phyloP scores from a whole-genome alignment of 2,888 invertebrate genomes.

The Caenorhabditis becei region DNA sequence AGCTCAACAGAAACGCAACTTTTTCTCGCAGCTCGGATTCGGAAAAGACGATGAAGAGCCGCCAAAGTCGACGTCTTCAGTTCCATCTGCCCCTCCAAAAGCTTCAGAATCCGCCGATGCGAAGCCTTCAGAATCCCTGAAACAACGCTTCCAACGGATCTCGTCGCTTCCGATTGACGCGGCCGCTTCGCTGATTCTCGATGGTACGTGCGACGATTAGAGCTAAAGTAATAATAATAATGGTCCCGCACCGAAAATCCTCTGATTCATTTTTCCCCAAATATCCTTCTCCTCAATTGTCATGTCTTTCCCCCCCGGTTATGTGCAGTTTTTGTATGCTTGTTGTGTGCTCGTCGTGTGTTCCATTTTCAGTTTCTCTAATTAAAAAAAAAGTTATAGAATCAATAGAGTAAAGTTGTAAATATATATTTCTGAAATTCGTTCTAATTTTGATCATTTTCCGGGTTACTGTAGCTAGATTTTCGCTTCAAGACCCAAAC shows the following conservation, averaged over 20 bases:
- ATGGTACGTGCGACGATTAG: constrained; percentile 61
- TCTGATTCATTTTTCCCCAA: not conserved
- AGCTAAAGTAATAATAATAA: no score
- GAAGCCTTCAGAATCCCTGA: constrained; percentile 20
- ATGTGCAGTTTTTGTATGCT: not conserved
- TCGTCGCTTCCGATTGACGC: constrained; percentile 72
- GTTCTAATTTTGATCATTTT: no score
- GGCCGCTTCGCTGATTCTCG: constrained; percentile 64
- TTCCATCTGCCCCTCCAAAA: no score
- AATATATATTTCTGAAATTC: no score
- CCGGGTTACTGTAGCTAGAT: no score
- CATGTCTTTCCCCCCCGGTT: not conserved
- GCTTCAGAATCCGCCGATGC: not conserved
- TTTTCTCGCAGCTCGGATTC: constrained; percentile 47
- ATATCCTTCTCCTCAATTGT: no score
- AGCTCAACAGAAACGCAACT: constrained; percentile 49
- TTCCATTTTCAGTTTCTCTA: no score
- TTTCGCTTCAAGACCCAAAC: no score
- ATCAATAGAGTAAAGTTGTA: no score
- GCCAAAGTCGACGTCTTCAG: not conserved
- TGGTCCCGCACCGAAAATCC: constrained; percentile 9
- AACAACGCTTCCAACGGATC: constrained; percentile 60
- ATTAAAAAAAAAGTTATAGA: no score
- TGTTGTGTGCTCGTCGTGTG: not conserved
- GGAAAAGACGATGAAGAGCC: constrained; percentile 17